Evolutionary conservation across 2,113 vertebrate species (phyloP).

Genomic region (Bungarus multicinctus): DNA sequence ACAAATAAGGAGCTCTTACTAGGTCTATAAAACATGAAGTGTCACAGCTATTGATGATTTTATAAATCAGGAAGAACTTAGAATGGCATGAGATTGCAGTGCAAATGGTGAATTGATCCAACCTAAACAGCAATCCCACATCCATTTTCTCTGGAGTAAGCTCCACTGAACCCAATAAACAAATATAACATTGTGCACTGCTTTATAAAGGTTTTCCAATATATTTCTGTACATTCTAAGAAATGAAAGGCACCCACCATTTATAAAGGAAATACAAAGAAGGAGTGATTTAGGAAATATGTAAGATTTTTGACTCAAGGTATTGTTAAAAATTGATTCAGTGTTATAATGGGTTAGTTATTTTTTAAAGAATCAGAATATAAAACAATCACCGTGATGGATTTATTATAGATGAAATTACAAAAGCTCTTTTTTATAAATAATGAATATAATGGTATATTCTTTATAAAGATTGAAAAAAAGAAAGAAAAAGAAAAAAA

Average conservation of each 20-base stretch:
- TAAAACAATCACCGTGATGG: neutral
- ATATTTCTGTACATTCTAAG: neutral
- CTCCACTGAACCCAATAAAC: neutral
- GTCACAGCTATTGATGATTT: neutral
- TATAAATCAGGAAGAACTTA: neutral
- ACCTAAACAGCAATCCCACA: neutral
- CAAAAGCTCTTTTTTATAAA: neutral
- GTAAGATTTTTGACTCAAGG: fast-evolving
- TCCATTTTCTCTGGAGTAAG: neutral
- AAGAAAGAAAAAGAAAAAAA: neutral
- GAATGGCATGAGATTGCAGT: neutral
- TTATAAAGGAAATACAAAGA: neutral
- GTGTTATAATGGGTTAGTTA: neutral
- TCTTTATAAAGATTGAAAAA: neutral
- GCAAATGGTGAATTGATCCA: neutral
- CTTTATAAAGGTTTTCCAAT: neutral
- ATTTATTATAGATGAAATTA: neutral
- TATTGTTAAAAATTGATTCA: neutral
- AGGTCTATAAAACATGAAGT: neutral
- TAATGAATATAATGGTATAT: neutral
- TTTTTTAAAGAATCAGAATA: fast-evolving
- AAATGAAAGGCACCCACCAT: neutral
- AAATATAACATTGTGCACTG: neutral
- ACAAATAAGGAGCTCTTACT: neutral
- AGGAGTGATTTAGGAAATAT: neutral